Evolutionary conservation across 2,113 vertebrate genomes (phyloP), one percentile per base, ranked within the genome.

Genomic region (Cyanoramphus novaezelandiae): DNA sequence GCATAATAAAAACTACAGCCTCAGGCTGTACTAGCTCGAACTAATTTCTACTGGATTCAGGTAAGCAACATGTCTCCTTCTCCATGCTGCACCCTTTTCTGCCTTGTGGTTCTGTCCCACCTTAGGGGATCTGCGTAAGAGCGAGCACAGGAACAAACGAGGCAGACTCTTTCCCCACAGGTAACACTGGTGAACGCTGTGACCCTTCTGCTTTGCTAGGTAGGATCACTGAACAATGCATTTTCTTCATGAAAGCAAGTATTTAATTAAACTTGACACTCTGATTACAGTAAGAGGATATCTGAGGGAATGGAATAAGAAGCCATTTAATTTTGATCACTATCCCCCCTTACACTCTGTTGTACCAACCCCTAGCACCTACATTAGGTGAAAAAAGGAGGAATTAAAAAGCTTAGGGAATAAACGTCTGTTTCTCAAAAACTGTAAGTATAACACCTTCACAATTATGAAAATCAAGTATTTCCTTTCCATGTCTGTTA

Each of bases 381-480:
- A 62, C 28, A 37, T 14, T 29, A 67, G 27, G 24, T 80, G 29
- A 68, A 70, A 86, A 86, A 88, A 89, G 43, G 50, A 82, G 13
- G 39, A 86, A 88, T 49, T 90, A 68, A 70, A 95, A 92, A 85
- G 35, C 55, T n/a, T 37, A 81, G n/a, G 64, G 29, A 84, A 63
- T 41, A 69, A 65, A 41, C 0, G 2, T 28, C 55, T 41, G 25
- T 60, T 88, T 92, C 86, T 71, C 37, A 79, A 72, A 67, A 94
- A 24, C 0, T 77, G 23, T 44, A 86, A 7, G 33, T 31, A 1
- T 37, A 69, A 46, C 11, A 50, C 10, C 60, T 90, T 27, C 39
- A 41, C n/a, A 84, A 52, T n/a, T 39, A 88, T 3, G 7, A 63
- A 93, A 80, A 83, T 1, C 31, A 57, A 84, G 23, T 52, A 35